Base-by-base conservation (phyloP, 1,140 invertebrate species). In the Drosophila sproati region DNA sequence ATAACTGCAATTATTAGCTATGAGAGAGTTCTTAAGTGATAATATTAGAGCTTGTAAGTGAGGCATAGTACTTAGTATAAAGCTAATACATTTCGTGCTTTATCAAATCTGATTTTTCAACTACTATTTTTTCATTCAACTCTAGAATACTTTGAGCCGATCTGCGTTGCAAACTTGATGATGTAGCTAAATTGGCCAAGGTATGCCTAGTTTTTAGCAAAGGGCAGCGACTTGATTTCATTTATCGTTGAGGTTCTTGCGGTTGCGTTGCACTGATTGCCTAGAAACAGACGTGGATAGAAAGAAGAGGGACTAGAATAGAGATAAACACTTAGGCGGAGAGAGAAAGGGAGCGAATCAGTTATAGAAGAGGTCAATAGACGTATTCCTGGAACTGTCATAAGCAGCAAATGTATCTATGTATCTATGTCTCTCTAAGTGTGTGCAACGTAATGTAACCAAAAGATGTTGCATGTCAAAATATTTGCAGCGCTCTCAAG, bases 181-280 rank as follows among this genome's bases (percentile, higher is more conserved):
- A 1, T 20, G 10, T 32, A 41, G 61, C 61, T 32, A 6, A 41
- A 0, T 29, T 10, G 7, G 4, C 12, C 63, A n/a, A 31, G 4
- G 20, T 20, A 8, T 28, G 5, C 3, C 2, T 37, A 34, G 41
- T 2, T 8, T 8, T 32, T 20, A 20, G 32, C 37, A 39, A 34
- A 29, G 20, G 35, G 56, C 35, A 57, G 1, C 77, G 73, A 62
- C 52, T 77, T 70, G 73, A 80, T 85, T 85, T 76, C 50, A 83
- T 80, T 83, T 79, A 68, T 81, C 79, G 82, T 76, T 77, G 77
- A 72, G 80, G 80, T 80, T 70, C 60, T 62, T 82, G 76, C 62
- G 75, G 66, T 81, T 68, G 8, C 50, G 29, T 28, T 28, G 41
- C 68, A 34, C 43, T 72, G 60, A 75, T 77, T 67, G 71, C 70